phyloP scores from a whole-genome alignment of 1,140 invertebrate species.

The Globodera rostochiensis region DNA sequence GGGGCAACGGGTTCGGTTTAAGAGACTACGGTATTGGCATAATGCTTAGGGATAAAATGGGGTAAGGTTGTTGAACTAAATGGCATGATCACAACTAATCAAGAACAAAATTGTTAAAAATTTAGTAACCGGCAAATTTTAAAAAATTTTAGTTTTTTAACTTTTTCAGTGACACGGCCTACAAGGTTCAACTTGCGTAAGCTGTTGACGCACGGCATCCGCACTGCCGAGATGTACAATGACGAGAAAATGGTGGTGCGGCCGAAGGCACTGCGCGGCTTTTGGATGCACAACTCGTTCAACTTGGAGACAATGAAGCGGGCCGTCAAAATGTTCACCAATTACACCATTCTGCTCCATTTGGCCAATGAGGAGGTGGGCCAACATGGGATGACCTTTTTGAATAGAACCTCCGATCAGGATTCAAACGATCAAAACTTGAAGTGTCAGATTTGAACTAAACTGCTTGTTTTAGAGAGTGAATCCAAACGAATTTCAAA shows the following conservation, averaged over 20 bases:
- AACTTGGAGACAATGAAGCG: conserved; percentile 21
- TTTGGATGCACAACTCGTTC: conserved; percentile 42
- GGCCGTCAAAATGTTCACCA: conserved; percentile 21
- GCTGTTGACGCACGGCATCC: conserved; percentile 15
- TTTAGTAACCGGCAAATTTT: not conserved
- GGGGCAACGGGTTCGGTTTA: not conserved
- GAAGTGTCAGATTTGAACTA: too few species aligned
- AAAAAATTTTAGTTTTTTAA: not conserved
- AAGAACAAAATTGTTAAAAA: not conserved
- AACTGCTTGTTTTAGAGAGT: conserved; percentile 2
- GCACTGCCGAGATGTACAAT: conserved; percentile 30
- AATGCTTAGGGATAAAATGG: too few species aligned
- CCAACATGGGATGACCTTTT: not conserved
- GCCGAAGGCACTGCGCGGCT: conserved; percentile 31
- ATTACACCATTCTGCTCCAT: conserved; percentile 34
- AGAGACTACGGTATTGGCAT: not conserved
- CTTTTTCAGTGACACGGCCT: conserved; percentile 11
- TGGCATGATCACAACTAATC: too few species aligned
- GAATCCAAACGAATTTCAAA: conserved; percentile 16
- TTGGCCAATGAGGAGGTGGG: conserved; percentile 34
- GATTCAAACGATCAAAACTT: too few species aligned
- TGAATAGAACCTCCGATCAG: not conserved
- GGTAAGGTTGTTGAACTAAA: too few species aligned
- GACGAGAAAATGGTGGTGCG: conserved; percentile 45
- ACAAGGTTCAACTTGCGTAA: conserved; percentile 17